Evolutionary conservation across 2,888 invertebrate species (phyloP), one percentile per base, ranked within the genome.

Genomic region (Liopterus haemorrhoidalis): DNA sequence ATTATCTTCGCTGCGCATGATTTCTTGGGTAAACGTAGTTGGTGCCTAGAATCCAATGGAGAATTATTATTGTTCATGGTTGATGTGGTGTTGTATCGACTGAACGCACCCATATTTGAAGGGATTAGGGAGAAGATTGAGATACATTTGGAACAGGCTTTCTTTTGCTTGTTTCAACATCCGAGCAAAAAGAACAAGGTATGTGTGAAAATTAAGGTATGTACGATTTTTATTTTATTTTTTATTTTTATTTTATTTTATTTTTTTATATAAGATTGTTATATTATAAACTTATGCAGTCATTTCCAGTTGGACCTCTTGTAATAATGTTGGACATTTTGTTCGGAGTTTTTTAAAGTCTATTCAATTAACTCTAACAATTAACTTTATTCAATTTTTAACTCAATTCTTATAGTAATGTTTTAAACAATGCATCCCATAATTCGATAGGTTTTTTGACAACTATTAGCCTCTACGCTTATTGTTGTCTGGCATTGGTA

Each of bases 101-200:
- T 85, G 27, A 73, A 80, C 46, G 78, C 81, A 0, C 81, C 83
- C 12, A 72, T 78, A 5, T 74, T 82, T 35, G 75, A 78, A 14
- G 70, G 73, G 32, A 72, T 75, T 19, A 70, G 81, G 32, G 81
- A 82, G 57, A 81, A 82, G 60, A 74, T 91, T 2, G 78, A 78
- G 47, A 82, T 85, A 54, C 80, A 85, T 54, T 72, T 93, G 59
- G 94, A 94, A 59, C 94, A 95, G 68, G 77, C 82, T 49, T 74
- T 84, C 47, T 92, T 79, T 65, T 95, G 95, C 64, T 70, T 95
- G 2, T 94, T 85, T 64, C 83, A 84, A 1, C 85, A 88, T 68
- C 87, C 87, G 1, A 80, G 76, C 46, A 84, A 79, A 60, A 82
- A 81, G 58, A 78, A 72, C 41, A 79, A 78, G 60, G 75, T 72